Base-by-base conservation (phyloP, 2,113 vertebrate genomes). In the Excalfactoria chinensis region DNA sequence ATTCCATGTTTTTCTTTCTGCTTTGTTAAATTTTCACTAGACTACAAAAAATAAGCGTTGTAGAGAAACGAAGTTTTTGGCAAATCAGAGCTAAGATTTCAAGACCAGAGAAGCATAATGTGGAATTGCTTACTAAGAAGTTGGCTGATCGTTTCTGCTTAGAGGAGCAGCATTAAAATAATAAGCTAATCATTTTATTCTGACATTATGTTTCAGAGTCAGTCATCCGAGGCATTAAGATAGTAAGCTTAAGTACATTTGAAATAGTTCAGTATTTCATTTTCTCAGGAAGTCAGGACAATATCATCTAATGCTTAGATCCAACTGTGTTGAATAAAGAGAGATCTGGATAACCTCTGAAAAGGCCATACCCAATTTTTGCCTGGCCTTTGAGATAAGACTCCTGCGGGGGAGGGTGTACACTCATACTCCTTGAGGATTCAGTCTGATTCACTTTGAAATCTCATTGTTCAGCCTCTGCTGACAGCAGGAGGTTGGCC, bases 401-500 rank as follows among this genome's bases (percentile, higher is more conserved):
- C 4, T 2, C 34, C 3, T 4, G 17, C 26, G 17, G 77, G 3
- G 13, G 30, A 76, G 85, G 41, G 13, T 23, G n/a, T 8, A 58
- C 5, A 6, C 8, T 40, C 53, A 25, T 8, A 70, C 9, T 73
- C 55, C 44, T 71, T 20, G 30, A 76, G 77, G 49, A 71, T 80
- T 44, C 48, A 55, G 35, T 22, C 16, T 8, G n/a, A 23, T 80
- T 58, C 10, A 8, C 30, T 25, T 25, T 11, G 41, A 53, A 58
- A n/a, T 18, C 32, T 55, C 22, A 25, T 0, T 16, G 46, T 3
- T 40, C 20, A 86, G 34, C 58, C 49, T 0, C 0, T 43, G 13
- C 7, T 1, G 4, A 21, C 28, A 69, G 63, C 1, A 0, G 48
- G 26, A 75, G 25, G 8, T 3, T 63, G 63, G 59, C n/a, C 58